Conservation (phyloP, 2,888 invertebrate genomes). For the Elegia similella region DNA sequence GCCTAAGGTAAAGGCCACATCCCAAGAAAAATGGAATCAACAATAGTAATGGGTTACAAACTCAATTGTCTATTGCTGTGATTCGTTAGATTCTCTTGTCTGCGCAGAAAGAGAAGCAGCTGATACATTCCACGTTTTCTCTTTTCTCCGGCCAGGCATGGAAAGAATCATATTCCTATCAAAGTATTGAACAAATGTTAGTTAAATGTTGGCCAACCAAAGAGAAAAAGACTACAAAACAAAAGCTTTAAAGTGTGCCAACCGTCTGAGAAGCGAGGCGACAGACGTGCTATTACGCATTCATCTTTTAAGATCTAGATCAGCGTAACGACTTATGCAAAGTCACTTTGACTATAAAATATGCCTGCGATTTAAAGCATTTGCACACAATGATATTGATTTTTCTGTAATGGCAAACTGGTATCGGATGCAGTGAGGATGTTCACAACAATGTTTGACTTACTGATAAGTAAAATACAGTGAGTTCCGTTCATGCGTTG, state of each 20-base stretch:
- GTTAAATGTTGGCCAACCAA: too few relatives aligned
- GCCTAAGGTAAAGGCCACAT: too few relatives aligned
- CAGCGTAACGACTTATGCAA: conserved; percentile 2
- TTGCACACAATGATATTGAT: conserved; percentile 7
- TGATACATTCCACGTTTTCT: neutral
- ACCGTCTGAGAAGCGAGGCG: neutral
- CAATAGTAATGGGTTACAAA: too few relatives aligned
- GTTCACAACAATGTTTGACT: too few relatives aligned
- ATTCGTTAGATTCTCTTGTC: too few relatives aligned
- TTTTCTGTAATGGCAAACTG: neutral
- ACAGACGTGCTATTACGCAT: conserved; percentile 1
- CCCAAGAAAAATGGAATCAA: too few relatives aligned
- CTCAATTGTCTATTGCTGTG: too few relatives aligned
- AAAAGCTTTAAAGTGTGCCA: neutral
- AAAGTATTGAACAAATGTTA: too few relatives aligned
- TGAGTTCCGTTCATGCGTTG: too few relatives aligned
- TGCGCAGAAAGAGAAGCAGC: neutral
- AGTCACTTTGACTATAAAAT: conserved; percentile 11
- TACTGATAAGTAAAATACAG: too few relatives aligned
- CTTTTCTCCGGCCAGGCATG: neutral
- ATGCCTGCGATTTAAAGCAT: neutral
- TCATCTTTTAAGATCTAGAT: neutral
- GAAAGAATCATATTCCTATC: neutral
- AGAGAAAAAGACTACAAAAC: neutral
- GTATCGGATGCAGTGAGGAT: neutral